phyloP scores from a whole-genome alignment of 2,113 vertebrate genomes.

The Clarias macrocephalus region DNA sequence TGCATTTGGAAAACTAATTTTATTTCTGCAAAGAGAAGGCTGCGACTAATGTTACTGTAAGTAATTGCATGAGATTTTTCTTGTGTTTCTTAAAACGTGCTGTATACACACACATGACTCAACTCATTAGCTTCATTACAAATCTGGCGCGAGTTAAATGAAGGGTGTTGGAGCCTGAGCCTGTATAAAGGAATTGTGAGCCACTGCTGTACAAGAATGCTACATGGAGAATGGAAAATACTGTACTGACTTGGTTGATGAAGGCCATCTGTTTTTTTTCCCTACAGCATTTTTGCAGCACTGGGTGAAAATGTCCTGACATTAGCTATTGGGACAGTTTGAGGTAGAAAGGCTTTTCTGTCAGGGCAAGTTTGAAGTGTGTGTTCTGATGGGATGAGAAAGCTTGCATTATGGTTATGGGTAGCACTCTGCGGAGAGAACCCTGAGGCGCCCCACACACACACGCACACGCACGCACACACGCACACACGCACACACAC shows the following conservation, averaged over 20 bases:
- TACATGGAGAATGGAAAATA: background rate
- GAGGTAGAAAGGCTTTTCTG: constrained; percentile 36
- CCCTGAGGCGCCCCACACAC: constrained; percentile 30
- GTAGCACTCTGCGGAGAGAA: constrained; percentile 30
- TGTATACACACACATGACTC: background rate
- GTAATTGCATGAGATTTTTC: background rate
- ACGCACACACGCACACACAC: background rate
- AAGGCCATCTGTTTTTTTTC: constrained; percentile 20
- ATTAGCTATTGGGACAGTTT: constrained; percentile 33
- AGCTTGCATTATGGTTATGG: constrained; percentile 34
- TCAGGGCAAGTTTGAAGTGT: constrained; percentile 30
- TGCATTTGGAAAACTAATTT: background rate
- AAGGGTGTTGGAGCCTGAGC: background rate
- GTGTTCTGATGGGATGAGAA: constrained; percentile 25
- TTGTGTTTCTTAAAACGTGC: background rate
- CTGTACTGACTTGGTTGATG: constrained; percentile 1
- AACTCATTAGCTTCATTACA: background rate
- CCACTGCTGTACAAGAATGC: background rate
- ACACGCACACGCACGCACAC: constrained; percentile 6
- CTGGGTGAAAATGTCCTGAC: constrained; percentile 29
- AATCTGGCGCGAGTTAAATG: background rate
- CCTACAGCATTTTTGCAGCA: constrained; percentile 4
- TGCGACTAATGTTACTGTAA: background rate
- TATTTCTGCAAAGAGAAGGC: background rate
- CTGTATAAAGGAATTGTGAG: background rate